A percentile compares a stretch with the other conserved stretches of the same genome.
Evolutionary conservation across 1,140 invertebrate genomes (phyloP).

Genomic region (Euborellia annulipes): DNA sequence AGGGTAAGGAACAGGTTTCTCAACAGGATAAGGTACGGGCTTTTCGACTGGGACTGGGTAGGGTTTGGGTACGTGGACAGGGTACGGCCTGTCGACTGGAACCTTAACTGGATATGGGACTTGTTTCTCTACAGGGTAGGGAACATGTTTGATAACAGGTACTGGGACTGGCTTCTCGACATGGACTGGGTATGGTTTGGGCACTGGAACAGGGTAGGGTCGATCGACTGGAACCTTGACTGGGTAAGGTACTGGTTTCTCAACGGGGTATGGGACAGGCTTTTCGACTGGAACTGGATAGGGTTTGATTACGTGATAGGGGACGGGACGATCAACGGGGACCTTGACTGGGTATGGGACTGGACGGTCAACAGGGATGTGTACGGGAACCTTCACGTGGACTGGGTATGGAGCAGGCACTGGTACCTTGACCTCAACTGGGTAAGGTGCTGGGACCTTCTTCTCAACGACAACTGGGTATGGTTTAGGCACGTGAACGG

Average conservation of each 20-base stretch:
- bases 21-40: slow-evolving; percentile 23
- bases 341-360: slow-evolving; percentile 10
- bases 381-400: slow-evolving; percentile 9
- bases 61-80: slow-evolving; percentile 25
- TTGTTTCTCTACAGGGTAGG: slow-evolving; percentile 53
- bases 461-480: slow-evolving; percentile 12
- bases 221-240: slow-evolving; percentile 41
- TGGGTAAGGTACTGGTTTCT: slow-evolving; percentile 12
- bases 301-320: slow-evolving; percentile 12
- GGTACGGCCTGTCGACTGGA: slow-evolving; percentile 30
- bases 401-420: slow-evolving; percentile 13
- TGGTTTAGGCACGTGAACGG: slow-evolving; percentile 14
- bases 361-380: slow-evolving; percentile 9
- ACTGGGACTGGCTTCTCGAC: slow-evolving; percentile 37
- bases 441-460: slow-evolving; percentile 13
- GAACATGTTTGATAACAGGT: slow-evolving; percentile 18
- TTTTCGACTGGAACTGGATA: slow-evolving; percentile 36
- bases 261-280: slow-evolving; percentile 13
- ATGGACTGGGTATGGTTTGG: slow-evolving; percentile 33
- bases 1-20: slow-evolving; percentile 36
- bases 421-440: slow-evolving; percentile 11
- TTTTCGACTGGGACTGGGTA: slow-evolving; percentile 32
- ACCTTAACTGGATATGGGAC: slow-evolving; percentile 58
- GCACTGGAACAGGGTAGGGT: slow-evolving; percentile 38
- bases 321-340: slow-evolving; percentile 11